Conservation (phyloP, 92 coral and sea anemone genomes). For the Parazoanthus atlanticus region DNA sequence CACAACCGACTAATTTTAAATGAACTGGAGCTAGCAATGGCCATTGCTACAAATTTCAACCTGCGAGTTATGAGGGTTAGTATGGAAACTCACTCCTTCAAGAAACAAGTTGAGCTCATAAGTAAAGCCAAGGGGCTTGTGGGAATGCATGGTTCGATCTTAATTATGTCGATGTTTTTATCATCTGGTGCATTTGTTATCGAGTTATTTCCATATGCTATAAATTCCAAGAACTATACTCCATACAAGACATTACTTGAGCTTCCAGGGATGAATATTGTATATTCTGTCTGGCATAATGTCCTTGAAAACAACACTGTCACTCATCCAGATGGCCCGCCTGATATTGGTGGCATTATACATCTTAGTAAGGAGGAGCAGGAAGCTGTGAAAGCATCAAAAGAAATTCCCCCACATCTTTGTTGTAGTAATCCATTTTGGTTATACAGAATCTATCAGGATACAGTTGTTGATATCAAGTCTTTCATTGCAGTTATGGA, state of each 20-base stretch:
- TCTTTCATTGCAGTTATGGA: constrained; percentile 64
- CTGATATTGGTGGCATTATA: constrained; percentile 88
- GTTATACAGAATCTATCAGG: constrained; percentile 96
- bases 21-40: constrained; percentile 76
- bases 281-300: constrained; percentile 85
- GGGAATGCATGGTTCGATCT: constrained; percentile 96
- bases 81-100: constrained; percentile 81
- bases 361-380: constrained; percentile 77
- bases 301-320: constrained; percentile 78
- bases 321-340: constrained; percentile 78
- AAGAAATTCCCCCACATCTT: constrained; percentile 77
- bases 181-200: constrained; percentile 71
- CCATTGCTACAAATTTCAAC: constrained; percentile 75
- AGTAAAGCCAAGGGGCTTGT: constrained; percentile 79
- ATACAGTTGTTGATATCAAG: constrained; percentile 78
- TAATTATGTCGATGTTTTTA: constrained; percentile 86
- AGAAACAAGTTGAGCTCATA: constrained; percentile 67
- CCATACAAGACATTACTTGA: constrained; percentile 88
- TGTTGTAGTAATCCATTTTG: constrained; percentile 92
- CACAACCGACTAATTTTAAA: constrained; percentile 84
- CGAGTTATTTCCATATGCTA: constrained; percentile 91
- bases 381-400: constrained; percentile 52
- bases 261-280: constrained; percentile 73
- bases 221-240: constrained; percentile 74
- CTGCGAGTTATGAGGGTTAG: constrained; percentile 77